Evolutionary conservation across 1,140 invertebrate species (phyloP), one percentile per base, ranked within the genome.

Genomic region (Pogonomyrmex californicus): DNA sequence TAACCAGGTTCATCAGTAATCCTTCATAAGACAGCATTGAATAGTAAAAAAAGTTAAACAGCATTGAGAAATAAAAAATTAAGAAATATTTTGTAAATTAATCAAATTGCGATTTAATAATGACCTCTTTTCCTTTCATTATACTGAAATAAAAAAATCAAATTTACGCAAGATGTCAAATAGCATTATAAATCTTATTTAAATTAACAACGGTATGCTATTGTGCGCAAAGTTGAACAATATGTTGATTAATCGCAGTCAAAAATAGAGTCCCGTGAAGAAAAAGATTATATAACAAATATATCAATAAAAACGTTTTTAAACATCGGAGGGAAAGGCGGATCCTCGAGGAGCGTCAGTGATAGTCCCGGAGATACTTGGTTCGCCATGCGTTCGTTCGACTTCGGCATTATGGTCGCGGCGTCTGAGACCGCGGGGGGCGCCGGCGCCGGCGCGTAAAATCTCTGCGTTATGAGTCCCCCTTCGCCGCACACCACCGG

Each of bases 361-460:
- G 87, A 90, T 90, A 90, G 70, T 83, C 88, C 38, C 47, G 71
- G 54, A 88, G 89, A 91, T 90, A 79, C 75, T 83, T 77, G 30
- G 54, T 82, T 54, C 78, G 62, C 44, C 60, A 70, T 71, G 23
- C 58, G 41, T 88, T 41, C 76, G 90, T 87, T 88, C 88, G 87
- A 73, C 79, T 85, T 91, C 88, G 86, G 92, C 94, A 94, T 94
- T 94, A 94, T 94, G 91, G 91, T 93, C 91, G 93, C 94, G 93
- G 94, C 92, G 95, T 95, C 95, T 95, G 95, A 94, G 95, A 93
- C 95, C 93, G 94, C 95, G 94, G 95, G 95, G 95, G 95, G 95
- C 94, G 92, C 93, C 94, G 95, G 95, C 95, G 95, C 95, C 95
- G 93, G 91, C 93, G 93, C 93, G 93, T 95, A 95, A 95, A 95